Evolutionary conservation across 2,113 vertebrate genomes (phyloP).

Genomic region (Centropus bengalensis): DNA sequence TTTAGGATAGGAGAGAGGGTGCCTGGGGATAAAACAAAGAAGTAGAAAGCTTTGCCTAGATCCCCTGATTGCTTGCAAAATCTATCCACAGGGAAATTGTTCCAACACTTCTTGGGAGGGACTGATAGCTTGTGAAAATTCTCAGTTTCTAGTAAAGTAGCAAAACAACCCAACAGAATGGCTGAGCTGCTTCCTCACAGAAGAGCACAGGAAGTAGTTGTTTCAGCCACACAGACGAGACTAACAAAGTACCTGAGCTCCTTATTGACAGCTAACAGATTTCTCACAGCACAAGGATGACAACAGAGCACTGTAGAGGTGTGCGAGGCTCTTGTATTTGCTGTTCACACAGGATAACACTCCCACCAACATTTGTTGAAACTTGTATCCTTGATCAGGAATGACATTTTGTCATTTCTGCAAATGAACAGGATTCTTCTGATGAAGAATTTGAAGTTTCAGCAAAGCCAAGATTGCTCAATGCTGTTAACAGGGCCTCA

Average conservation of each 20-base stretch:
- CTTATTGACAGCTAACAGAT: rapidly evolving
- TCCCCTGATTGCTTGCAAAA: not conserved
- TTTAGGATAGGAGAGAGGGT: not conserved
- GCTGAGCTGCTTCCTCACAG: not conserved
- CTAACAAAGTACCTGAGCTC: not conserved
- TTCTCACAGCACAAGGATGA: not conserved
- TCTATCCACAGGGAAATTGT: not conserved
- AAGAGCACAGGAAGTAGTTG: not conserved
- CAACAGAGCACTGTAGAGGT: not conserved
- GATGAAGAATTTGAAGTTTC: slow-evolving; percentile 20
- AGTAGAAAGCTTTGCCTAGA: not conserved
- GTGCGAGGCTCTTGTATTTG: not conserved
- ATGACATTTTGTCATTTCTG: slow-evolving; percentile 32
- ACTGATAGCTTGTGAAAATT: not conserved
- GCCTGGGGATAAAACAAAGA: not conserved
- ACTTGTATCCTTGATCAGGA: not conserved
- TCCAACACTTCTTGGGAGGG: not conserved
- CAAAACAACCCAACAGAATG: not conserved
- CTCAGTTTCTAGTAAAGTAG: not conserved
- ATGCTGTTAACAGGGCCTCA: not conserved
- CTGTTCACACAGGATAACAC: not conserved
- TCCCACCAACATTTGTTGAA: not conserved
- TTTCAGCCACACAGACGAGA: not conserved
- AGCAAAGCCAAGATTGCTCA: slow-evolving; percentile 24
- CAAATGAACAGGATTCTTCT: slow-evolving; percentile 3